Evolutionary conservation across 1,140 invertebrate genomes (phyloP).

Genomic region (Scaptomyza pallida): DNA sequence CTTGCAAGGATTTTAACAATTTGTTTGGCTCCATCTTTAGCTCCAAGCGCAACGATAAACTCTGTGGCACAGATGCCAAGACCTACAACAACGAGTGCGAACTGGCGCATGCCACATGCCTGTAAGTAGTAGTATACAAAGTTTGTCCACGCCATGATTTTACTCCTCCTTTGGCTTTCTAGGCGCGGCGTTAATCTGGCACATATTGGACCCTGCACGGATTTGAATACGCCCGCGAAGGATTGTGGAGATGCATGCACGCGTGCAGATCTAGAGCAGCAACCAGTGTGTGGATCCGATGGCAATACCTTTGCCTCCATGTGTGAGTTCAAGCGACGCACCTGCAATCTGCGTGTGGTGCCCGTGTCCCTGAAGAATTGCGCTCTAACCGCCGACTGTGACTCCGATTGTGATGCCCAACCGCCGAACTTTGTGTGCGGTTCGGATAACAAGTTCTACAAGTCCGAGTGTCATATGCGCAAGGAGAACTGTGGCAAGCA

Average conservation of each 20-base stretch:
- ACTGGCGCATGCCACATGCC: slow-evolving; percentile 91
- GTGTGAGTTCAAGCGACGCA: slow-evolving; percentile 93
- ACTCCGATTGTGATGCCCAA: slow-evolving; percentile 88
- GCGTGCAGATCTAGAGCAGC: slow-evolving; percentile 87
- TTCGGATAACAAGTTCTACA: slow-evolving; percentile 95
- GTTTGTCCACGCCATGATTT: slow-evolving; percentile 2
- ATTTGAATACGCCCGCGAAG: slow-evolving; percentile 88
- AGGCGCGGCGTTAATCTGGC: slow-evolving; percentile 93
- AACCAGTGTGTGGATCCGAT: slow-evolving; percentile 95
- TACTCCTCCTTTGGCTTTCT: slow-evolving; percentile 24
- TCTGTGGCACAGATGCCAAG: slow-evolving; percentile 93
- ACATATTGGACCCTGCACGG: slow-evolving; percentile 93
- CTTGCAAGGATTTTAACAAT: slow-evolving; percentile 83
- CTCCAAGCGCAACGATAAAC: slow-evolving; percentile 86
- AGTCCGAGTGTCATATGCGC: slow-evolving; percentile 96
- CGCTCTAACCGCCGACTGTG: slow-evolving; percentile 92
- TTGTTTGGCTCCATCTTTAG: slow-evolving; percentile 81
- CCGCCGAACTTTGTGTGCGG: slow-evolving; percentile 94
- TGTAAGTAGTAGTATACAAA: slow-evolving; percentile 87
- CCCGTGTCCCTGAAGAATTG: slow-evolving; percentile 91
- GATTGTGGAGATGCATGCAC: slow-evolving; percentile 90
- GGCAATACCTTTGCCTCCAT: slow-evolving; percentile 95
- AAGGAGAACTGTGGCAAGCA: slow-evolving; percentile 96
- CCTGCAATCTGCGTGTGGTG: slow-evolving; percentile 93
- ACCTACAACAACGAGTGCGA: slow-evolving; percentile 93